phyloP scores from a whole-genome alignment of 2,888 invertebrate species.

The Pheosia tremula region DNA sequence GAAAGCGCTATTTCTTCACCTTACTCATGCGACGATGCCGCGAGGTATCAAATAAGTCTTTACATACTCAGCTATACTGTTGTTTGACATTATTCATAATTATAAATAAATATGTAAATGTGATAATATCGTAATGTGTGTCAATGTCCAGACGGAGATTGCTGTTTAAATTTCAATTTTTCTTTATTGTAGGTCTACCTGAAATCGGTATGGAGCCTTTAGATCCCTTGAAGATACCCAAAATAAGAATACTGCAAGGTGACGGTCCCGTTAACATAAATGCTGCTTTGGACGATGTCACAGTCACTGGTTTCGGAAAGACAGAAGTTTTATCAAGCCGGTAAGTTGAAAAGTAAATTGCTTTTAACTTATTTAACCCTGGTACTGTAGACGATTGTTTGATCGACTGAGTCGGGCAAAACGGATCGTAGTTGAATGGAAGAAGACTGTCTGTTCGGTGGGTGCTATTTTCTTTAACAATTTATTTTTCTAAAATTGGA shows the following conservation, averaged over 20 bases:
- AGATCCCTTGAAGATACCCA: conserved; percentile 87
- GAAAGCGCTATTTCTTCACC: conserved; percentile 81
- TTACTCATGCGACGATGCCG: conserved; percentile 56
- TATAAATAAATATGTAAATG: neutral
- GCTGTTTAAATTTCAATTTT: neutral
- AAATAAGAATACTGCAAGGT: conserved; percentile 87
- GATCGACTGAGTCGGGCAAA: conserved; percentile 67
- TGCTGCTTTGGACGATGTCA: conserved; percentile 87
- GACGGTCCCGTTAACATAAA: conserved; percentile 88
- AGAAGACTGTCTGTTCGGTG: conserved; percentile 4
- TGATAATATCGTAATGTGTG: neutral
- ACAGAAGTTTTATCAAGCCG: conserved; percentile 86
- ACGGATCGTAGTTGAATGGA: conserved; percentile 13
- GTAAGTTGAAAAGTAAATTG: conserved; percentile 64
- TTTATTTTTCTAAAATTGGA: conserved; percentile 8
- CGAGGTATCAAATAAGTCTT: conserved; percentile 42
- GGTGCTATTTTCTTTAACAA: conserved; percentile 6
- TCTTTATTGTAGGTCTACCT: conserved; percentile 70
- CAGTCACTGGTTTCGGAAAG: conserved; percentile 86
- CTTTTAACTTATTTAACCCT: conserved; percentile 51
- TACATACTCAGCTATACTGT: conserved; percentile 19
- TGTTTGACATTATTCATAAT: neutral
- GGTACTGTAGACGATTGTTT: conserved; percentile 64
- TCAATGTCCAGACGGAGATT: neutral
- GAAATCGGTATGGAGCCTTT: conserved; percentile 85